Evolutionary conservation across 2,888 invertebrate genomes (phyloP).

Genomic region (Uropetala carovei): DNA sequence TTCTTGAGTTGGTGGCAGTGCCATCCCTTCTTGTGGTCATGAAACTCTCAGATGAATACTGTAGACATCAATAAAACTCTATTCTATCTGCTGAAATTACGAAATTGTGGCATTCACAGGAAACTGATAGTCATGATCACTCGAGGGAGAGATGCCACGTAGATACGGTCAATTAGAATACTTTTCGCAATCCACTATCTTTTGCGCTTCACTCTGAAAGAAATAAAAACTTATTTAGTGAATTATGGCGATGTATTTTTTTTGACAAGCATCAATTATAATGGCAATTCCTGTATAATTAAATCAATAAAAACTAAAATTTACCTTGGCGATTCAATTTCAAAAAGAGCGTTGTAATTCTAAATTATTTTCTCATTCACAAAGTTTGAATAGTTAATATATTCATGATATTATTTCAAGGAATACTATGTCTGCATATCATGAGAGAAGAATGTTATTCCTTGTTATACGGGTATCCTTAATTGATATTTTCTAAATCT

Average conservation of each 20-base stretch:
- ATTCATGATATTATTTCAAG: background rate
- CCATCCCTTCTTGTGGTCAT: no score
- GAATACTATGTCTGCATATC: background rate
- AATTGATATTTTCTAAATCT: background rate
- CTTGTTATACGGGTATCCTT: background rate
- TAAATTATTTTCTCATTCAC: background rate
- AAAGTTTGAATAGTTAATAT: background rate
- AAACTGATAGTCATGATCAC: no score
- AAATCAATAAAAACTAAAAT: background rate
- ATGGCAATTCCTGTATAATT: background rate
- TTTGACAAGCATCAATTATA: background rate
- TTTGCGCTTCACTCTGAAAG: conserved; percentile 50
- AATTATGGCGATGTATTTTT: background rate
- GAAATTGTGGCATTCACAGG: no score
- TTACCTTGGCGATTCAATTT: background rate
- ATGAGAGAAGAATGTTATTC: background rate
- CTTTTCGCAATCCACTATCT: conserved; percentile 50
- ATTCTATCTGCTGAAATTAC: no score
- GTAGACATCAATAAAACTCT: no score
- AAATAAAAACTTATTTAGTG: background rate
- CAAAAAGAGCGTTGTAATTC: background rate
- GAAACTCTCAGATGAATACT: no score
- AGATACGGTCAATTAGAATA: conserved; percentile 1
- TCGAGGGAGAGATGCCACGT: no score
- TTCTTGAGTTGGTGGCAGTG: no score